Evolutionary conservation across 2,113 vertebrate genomes (phyloP).

Genomic region (Pachycephala philippinensis): DNA sequence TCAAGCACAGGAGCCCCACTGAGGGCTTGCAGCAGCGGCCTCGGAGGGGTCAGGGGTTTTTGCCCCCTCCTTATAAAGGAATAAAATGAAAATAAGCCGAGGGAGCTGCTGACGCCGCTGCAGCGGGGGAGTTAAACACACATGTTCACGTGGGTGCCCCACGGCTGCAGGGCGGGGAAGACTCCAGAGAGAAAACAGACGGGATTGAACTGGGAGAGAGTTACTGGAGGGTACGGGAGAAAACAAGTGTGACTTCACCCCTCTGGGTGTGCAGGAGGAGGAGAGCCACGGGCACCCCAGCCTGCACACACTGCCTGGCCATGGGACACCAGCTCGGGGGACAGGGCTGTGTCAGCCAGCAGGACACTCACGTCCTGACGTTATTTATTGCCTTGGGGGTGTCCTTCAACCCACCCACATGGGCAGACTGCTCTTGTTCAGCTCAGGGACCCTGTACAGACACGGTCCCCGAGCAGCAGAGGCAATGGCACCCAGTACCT

Average conservation of each 20-base stretch:
- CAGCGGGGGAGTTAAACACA: constrained; percentile 12
- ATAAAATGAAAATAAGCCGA: background rate
- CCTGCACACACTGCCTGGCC: rapidly evolving
- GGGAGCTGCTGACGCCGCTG: background rate
- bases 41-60: background rate
- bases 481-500: background rate
- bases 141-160: background rate
- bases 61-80: background rate
- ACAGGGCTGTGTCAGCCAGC: rapidly evolving
- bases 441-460: background rate
- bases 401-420: background rate
- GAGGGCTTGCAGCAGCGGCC: background rate
- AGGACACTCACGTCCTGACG: rapidly evolving
- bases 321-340: background rate
- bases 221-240: background rate
- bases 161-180: background rate
- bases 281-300: background rate
- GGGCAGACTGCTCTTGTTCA: background rate
- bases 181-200: background rate
- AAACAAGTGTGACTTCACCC: background rate
- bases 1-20: background rate
- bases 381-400: background rate
- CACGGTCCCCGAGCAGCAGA: background rate
- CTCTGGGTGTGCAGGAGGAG: background rate
- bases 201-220: background rate